A percentile compares a stretch with the other conserved stretches of the same genome.
Evolutionary conservation across 2,888 invertebrate genomes (phyloP).

Genomic region (Arctia plantaginis): DNA sequence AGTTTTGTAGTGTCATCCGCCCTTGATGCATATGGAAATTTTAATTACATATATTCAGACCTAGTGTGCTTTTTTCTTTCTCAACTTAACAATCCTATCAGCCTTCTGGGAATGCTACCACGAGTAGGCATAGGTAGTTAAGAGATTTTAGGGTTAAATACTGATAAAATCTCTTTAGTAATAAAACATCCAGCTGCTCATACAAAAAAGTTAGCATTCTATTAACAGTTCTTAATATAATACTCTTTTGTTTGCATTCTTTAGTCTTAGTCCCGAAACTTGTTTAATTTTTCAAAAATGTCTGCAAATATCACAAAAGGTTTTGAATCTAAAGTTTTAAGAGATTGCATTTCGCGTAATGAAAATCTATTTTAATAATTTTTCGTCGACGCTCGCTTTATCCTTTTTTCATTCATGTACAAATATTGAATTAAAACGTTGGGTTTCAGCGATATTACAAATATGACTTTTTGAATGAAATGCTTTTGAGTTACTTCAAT

Average conservation of each 20-base stretch:
- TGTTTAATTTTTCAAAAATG: slow-evolving; percentile 22
- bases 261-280: slow-evolving; percentile 14
- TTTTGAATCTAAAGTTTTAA: slow-evolving; percentile 11
- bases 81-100: too few species aligned
- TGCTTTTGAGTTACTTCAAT: background rate
- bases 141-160: background rate
- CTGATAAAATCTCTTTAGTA: background rate
- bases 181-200: background rate
- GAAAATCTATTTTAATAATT: slow-evolving; percentile 38
- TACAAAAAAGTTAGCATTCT: background rate
- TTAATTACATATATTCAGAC: too few species aligned
- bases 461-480: background rate
- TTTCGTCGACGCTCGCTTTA: slow-evolving; percentile 27
- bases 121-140: background rate
- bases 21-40: too few species aligned
- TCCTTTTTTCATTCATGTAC: slow-evolving; percentile 9
- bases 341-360: slow-evolving; percentile 44
- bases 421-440: slow-evolving; percentile 31
- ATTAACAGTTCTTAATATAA: background rate
- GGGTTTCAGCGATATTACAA: slow-evolving; percentile 6
- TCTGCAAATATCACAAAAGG: slow-evolving; percentile 23
- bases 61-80: too few species aligned
- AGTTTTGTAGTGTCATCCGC: too few species aligned
- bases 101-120: too few species aligned
- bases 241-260: background rate